Conservation (phyloP, 2,797 vertebrate species). For the Parauchenoglanis ngamensis region DNA sequence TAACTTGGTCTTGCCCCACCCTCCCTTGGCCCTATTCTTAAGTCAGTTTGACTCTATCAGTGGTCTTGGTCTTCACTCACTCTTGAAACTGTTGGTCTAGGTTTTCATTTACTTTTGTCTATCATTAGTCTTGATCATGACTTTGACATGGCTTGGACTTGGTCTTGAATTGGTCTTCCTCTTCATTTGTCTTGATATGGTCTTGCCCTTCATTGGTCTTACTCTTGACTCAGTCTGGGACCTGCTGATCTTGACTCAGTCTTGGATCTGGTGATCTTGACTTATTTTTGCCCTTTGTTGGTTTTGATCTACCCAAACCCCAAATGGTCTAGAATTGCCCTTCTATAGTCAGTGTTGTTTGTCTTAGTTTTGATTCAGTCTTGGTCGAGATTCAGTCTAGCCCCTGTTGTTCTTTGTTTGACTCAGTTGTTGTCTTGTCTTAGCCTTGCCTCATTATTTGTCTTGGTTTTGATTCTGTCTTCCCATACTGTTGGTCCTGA, state of each 20-base stretch:
- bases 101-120: background rate
- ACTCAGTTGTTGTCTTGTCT: background rate
- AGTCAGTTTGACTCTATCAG: background rate
- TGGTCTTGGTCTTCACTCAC: background rate
- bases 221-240: background rate
- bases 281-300: background rate
- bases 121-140: background rate
- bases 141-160: no score
- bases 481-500: background rate
- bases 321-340: background rate
- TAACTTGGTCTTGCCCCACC: background rate
- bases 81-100: background rate
- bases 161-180: background rate
- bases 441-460: background rate
- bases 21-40: background rate
- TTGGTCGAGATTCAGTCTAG: background rate
- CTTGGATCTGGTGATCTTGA: background rate
- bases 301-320: background rate
- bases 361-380: no score
- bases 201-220: background rate
- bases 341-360: background rate
- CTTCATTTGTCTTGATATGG: background rate
- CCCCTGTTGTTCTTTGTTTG: background rate
- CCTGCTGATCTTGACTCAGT: background rate
- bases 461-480: background rate